Percentiles rank a stretch among this genome's conserved stretches.
phyloP scores from a whole-genome alignment of 2,888 invertebrate species.

The Lycophotia porphyrea region DNA sequence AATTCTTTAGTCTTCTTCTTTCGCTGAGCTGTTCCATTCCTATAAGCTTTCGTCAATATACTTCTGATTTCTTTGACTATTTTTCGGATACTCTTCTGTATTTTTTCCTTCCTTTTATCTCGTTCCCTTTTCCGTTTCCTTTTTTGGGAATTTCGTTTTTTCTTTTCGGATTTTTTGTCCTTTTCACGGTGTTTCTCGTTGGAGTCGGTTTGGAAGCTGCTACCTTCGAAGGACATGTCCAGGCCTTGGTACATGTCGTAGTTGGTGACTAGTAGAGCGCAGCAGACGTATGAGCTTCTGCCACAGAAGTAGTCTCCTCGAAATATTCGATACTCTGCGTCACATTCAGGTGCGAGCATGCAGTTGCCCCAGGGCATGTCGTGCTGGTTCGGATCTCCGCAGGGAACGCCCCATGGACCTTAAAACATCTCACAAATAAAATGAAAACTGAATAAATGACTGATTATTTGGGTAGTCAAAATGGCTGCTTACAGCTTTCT shows the following conservation, averaged over 20 bases:
- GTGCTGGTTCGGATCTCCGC: constrained; percentile 85
- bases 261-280: constrained; percentile 76
- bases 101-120: constrained; percentile 75
- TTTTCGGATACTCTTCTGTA: constrained; percentile 76
- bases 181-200: constrained; percentile 70
- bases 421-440: constrained; percentile 21
- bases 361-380: constrained; percentile 86
- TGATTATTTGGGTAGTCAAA: not conserved
- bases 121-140: constrained; percentile 49
- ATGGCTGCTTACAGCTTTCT: not conserved
- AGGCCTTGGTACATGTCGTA: constrained; percentile 85
- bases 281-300: constrained; percentile 81
- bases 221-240: constrained; percentile 81
- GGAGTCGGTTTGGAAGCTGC: constrained; percentile 76
- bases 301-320: constrained; percentile 85
- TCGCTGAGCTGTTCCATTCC: constrained; percentile 76
- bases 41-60: constrained; percentile 76
- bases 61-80: constrained; percentile 79
- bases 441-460: not conserved
- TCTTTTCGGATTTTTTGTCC: constrained; percentile 56
- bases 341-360: constrained; percentile 81
- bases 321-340: constrained; percentile 82
- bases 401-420: constrained; percentile 87
- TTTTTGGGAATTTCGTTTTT: constrained; percentile 11
- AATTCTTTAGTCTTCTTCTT: constrained; percentile 81